Conservation (phyloP, 2,888 invertebrate species). For the Dasypolia templi region DNA sequence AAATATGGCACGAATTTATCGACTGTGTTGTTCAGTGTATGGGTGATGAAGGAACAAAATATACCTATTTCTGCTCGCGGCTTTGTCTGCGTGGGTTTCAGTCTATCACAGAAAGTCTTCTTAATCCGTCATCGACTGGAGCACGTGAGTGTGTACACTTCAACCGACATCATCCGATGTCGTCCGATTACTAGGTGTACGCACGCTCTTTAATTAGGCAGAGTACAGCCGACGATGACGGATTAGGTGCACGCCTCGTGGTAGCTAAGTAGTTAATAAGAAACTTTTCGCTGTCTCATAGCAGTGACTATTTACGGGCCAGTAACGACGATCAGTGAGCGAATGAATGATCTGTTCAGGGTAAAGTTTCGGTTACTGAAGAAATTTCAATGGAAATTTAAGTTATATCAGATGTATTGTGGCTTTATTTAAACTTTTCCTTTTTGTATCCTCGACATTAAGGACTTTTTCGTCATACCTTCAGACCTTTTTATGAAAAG, state of each 20-base stretch:
- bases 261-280: not conserved
- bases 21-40: too few relatives aligned
- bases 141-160: not conserved
- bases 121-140: not conserved
- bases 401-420: slow-evolving; percentile 16
- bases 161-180: not conserved
- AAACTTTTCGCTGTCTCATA: not conserved
- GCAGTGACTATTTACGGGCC: slow-evolving; percentile 8
- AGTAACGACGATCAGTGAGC: slow-evolving; percentile 19
- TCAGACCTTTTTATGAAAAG: slow-evolving; percentile 27
- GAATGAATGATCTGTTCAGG: slow-evolving; percentile 31
- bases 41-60: too few relatives aligned
- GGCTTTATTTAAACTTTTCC: slow-evolving; percentile 38
- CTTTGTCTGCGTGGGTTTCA: too few relatives aligned
- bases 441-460: slow-evolving; percentile 45
- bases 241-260: not conserved
- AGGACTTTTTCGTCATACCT: slow-evolving; percentile 17
- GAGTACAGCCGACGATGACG: not conserved
- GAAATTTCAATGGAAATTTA: slow-evolving; percentile 42
- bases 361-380: slow-evolving; percentile 22
- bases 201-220: not conserved
- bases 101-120: too few relatives aligned
- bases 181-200: not conserved
- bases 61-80: too few relatives aligned
- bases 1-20: too few relatives aligned